These are phyloP conservation scores for Tridacna gigas DNA, from an alignment of 2,888 invertebrate genomes.

Conservation along the genomic window DNA sequence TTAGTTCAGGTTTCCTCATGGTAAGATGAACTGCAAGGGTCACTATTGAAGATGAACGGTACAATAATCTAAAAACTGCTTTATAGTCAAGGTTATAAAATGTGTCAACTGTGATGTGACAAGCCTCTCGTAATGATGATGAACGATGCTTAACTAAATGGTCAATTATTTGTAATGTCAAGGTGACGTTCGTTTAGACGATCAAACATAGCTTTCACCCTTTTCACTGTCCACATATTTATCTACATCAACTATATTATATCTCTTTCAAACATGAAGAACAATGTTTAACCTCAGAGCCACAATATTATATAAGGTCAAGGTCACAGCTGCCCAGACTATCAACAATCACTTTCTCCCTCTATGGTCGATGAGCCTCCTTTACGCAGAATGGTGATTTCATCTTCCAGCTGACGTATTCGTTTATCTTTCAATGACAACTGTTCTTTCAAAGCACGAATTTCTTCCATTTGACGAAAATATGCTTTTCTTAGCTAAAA, in stretches of 20 bases:
- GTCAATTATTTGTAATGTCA: no score
- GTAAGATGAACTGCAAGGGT: no score
- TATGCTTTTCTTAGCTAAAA: slow-evolving; percentile 90
- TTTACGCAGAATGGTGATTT: slow-evolving; percentile 80
- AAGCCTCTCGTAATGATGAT: no score
- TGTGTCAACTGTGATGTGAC: no score
- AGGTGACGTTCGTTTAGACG: not conserved
- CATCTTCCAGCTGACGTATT: slow-evolving; percentile 92
- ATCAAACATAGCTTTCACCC: not conserved
- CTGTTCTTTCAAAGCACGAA: slow-evolving; percentile 91
- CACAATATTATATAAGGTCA: not conserved
- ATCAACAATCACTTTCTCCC: slow-evolving; percentile 4
- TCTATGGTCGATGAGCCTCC: slow-evolving; percentile 2
- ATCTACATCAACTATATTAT: not conserved
- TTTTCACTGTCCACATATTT: not conserved
- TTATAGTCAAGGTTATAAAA: no score
- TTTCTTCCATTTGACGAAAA: slow-evolving; percentile 92
- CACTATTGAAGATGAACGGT: no score
- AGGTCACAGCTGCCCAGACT: no score
- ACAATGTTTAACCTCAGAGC: not conserved
- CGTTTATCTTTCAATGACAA: slow-evolving; percentile 91
- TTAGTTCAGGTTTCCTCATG: no score
- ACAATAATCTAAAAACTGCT: no score
- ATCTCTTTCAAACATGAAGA: not conserved
- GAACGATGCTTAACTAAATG: no score